Base-by-base conservation (phyloP, 2,888 invertebrate species). In the Pinctada fucata region DNA sequence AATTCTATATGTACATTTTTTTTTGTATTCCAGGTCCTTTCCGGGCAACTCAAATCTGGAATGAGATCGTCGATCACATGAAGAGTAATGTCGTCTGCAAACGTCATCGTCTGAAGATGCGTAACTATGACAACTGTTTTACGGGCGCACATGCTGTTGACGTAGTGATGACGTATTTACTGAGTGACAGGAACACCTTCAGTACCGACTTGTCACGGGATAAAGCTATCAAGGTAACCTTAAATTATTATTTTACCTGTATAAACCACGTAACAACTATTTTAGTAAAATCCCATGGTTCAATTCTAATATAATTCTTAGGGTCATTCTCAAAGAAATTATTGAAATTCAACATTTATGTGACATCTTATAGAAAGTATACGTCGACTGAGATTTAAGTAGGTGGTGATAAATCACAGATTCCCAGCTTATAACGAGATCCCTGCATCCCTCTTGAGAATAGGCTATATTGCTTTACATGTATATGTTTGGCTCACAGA, bases 31-130 rank as follows among this genome's bases (percentile, higher is more conserved):
- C 81, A 90, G 90, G 89, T 71, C 90, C 90, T 51, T 90, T 90
- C 78, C 80, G 86, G 73, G 91, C 91, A 3, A 91, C 91, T 52
- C 89, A 90, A 83, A 89, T 91, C 49, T 91, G 91, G 91, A 91
- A 91, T 83, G 89, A 90, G 72, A 86, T 91, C n/a, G 88, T 91
- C 45, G 85, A 82, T 3, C 88, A 90, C 78, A 79, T 91, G 74
- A 89, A 89, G 79, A 79, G 83, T 3, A 86, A 86, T 66, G 91
- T 91, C 1, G 90, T 90, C 75, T 80, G 90, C 73, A 91, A 90
- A 78, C 82, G 87, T 45, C 83, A 90, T 1, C 85, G 90, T 3
- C 83, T 88, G 72, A 89, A 89, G 80, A 87, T 91, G 86, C 83
- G 86, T 63, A 83, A 85, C 74, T 89, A 90, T 78, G 88, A 90